Evolutionary conservation across 2,797 vertebrate species (phyloP).

Genomic region (Hapalemur alaotrensis): DNA sequence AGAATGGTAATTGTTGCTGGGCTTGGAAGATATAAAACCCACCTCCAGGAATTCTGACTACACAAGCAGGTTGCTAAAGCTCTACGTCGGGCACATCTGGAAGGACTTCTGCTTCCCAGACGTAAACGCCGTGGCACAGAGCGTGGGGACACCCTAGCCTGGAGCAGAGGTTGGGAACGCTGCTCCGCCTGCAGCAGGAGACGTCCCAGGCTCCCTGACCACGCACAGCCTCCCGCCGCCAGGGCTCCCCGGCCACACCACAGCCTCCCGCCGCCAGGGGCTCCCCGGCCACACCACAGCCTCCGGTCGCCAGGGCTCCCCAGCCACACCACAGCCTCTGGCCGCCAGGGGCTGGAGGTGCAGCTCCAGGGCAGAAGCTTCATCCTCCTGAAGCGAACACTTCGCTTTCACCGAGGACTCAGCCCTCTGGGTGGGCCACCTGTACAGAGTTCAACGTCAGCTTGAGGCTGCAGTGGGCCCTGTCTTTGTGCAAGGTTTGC

Average conservation of each 20-base stretch:
- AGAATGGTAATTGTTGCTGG: neutral
- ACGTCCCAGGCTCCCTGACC: neutral
- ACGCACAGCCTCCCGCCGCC: neutral
- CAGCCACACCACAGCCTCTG: neutral
- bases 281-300: neutral
- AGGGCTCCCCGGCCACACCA: no score
- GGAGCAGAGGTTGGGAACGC: neutral
- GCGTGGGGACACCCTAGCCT: fast-evolving
- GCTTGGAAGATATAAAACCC: neutral
- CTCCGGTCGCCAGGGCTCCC: no score
- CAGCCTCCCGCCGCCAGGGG: neutral
- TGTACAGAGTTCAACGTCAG: neutral
- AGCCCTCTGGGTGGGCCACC: fast-evolving
- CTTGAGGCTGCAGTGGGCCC: fast-evolving
- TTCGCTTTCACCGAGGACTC: neutral
- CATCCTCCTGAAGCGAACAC: neutral
- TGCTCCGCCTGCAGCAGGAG: no score
- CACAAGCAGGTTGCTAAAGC: no score
- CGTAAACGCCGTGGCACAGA: fast-evolving
- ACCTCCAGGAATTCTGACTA: neutral
- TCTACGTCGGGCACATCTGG: fast-evolving
- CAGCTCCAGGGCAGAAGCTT: neutral
- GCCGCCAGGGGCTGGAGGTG: fast-evolving
- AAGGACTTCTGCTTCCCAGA: neutral
- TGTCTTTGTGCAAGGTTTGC: neutral